phyloP scores from a whole-genome alignment of 2,113 vertebrate genomes.

The Maccullochella peelii region DNA sequence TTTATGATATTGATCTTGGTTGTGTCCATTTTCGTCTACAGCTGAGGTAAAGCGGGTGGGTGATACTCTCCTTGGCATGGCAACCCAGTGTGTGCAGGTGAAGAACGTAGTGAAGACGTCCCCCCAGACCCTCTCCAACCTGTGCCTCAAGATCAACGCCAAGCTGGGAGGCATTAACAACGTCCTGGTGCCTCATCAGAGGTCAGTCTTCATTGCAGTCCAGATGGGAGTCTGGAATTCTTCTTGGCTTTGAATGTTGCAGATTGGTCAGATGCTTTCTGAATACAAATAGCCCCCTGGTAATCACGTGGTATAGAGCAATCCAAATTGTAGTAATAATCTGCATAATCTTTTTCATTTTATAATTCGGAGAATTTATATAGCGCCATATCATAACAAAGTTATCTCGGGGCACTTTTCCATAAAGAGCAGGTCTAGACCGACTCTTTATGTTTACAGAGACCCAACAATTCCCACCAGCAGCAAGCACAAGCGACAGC shows the following conservation, averaged over 20 bases:
- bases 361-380: no score
- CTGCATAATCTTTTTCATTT: neutral
- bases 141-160: constrained; percentile 99
- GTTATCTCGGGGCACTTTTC: no score
- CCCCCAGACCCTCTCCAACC: constrained; percentile 97
- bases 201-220: constrained; percentile 77
- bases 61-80: constrained; percentile 98
- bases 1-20: neutral
- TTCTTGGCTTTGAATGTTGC: neutral
- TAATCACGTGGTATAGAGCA: constrained; percentile 21
- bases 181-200: constrained; percentile 97
- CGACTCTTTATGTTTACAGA: no score
- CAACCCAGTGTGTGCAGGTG: constrained; percentile 98
- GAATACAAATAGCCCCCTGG: neutral
- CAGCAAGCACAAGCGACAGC: no score
- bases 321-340: neutral
- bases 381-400: no score
- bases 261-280: constrained; percentile 1
- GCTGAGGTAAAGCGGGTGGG: constrained; percentile 98
- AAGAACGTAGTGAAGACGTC: constrained; percentile 99
- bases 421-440: no score
- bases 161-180: constrained; percentile 99
- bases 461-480: no score
- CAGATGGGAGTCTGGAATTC: neutral
- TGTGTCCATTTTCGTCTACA: constrained; percentile 62